phyloP scores from a whole-genome alignment of 2,888 invertebrate genomes.

The Philonicus albiceps region DNA sequence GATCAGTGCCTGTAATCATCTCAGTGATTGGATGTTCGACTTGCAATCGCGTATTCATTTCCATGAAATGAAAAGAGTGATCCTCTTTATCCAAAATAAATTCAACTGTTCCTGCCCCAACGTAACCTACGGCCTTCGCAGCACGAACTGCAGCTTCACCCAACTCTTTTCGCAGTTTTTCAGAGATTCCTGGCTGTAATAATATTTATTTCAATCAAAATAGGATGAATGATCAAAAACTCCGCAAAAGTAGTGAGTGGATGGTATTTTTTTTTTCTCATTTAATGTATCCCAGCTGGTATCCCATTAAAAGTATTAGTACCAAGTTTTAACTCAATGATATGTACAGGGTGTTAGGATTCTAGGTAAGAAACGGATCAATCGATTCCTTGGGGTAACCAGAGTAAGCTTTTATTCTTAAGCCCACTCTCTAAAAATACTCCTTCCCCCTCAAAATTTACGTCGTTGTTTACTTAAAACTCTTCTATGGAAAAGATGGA shows the following conservation, averaged over 20 bases:
- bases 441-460: no score
- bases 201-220: constrained; percentile 48
- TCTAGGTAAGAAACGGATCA: no score
- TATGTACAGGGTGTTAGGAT: no score
- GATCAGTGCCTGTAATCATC: constrained; percentile 94
- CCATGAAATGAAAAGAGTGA: constrained; percentile 97
- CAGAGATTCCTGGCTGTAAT: constrained; percentile 80
- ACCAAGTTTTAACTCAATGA: no score
- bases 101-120: constrained; percentile 98
- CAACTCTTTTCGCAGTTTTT: constrained; percentile 76
- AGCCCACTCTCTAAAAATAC: no score
- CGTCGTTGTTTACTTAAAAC: no score
- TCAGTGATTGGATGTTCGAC: constrained; percentile 98
- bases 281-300: no score
- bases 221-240: neutral
- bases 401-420: no score
- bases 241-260: no score
- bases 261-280: constrained; percentile 48
- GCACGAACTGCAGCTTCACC: constrained; percentile 93
- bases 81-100: constrained; percentile 90
- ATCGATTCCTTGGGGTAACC: no score
- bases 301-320: no score
- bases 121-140: constrained; percentile 94
- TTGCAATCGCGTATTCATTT: constrained; percentile 98
- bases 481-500: no score